Base-by-base conservation (phyloP, 2,888 invertebrate species). In the Lithodes maja region DNA sequence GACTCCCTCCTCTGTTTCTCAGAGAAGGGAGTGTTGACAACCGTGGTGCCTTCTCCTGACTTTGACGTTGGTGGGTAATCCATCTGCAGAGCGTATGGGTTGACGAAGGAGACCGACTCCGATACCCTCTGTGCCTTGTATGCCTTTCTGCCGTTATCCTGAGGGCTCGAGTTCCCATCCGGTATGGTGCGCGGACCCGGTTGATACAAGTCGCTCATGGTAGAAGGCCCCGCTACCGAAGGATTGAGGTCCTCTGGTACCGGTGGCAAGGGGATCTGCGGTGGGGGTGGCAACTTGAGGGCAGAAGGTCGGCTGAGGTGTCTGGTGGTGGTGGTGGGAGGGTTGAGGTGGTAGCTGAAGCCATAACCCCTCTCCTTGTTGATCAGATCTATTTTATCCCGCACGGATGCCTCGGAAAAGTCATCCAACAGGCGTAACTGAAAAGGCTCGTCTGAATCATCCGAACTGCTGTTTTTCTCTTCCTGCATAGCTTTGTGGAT, bases 191-290 rank as follows among this genome's bases (percentile, higher is more conserved):
- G 33, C 33, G 33, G 33, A 71, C 3, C 15, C n/a, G 71, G 71
- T 17, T 71, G 71, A 12, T n/a, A n/a, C 3, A 17, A 17, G 71
- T 17, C 71, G n/a, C 71, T 71, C 15, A 7, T 61, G 7, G 55
- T 49, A 49, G 88, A 88, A 54, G 83, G 83, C 12, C 85, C 88
- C 2, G 88, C 81, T 55, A 75, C 74, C 3, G 85, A 61, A 75
- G 85, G 74, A 52, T 89, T 85, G 54, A 80, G 75, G 61, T 17
- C 17, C 55, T 89, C 88, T 49, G 88, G 88, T 61, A 89, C 85
- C n/a, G 88, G 88, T 61, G 88, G 88, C 71, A 89, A 68, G 9
- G 88, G 88, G 74, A 89, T 89, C 81, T 89, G 88, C 68, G 88
- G 88, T 53, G 88, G 88, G 15, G 88, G 88, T 68, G 88, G 88